Conservation (phyloP, 2,113 vertebrate genomes). For the Phaethornis superciliosus region DNA sequence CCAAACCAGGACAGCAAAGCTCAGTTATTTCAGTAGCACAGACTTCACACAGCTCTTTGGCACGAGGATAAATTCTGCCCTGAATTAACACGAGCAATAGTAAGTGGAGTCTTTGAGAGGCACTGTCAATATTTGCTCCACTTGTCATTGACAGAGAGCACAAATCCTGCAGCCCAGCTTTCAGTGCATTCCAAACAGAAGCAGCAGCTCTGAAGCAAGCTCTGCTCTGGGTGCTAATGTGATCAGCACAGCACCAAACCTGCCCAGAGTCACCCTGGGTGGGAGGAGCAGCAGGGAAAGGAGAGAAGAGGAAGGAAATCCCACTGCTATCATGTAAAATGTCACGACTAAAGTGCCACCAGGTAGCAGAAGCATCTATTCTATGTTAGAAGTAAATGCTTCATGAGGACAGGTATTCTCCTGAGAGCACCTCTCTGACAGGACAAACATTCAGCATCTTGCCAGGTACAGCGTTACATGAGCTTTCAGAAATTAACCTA, state of each 20-base stretch:
- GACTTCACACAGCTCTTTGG: not conserved
- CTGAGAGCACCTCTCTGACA: not conserved
- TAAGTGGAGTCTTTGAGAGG: constrained; percentile 48
- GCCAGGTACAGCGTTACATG: not conserved
- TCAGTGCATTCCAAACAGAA: not conserved
- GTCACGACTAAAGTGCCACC: not conserved
- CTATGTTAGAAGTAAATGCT: not conserved
- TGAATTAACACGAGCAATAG: constrained; percentile 55
- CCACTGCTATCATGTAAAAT: not conserved
- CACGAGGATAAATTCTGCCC: constrained; percentile 36
- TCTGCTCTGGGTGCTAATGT: not conserved
- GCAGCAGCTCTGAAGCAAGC: not conserved
- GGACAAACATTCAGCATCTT: constrained; percentile 8
- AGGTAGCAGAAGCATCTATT: not conserved
- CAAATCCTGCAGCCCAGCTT: not conserved
- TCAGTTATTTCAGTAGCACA: not conserved
- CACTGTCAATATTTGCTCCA: constrained; percentile 64
- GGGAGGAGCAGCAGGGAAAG: not conserved
- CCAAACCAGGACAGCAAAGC: fast-evolving
- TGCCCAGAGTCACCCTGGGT: not conserved
- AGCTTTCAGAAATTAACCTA: constrained; percentile 2
- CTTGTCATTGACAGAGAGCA: constrained; percentile 39
- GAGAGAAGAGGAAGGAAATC: not conserved
- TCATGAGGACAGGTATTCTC: not conserved
- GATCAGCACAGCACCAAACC: not conserved